Base-by-base conservation (phyloP, 2,113 vertebrate species). In the Rhipidura dahli region DNA sequence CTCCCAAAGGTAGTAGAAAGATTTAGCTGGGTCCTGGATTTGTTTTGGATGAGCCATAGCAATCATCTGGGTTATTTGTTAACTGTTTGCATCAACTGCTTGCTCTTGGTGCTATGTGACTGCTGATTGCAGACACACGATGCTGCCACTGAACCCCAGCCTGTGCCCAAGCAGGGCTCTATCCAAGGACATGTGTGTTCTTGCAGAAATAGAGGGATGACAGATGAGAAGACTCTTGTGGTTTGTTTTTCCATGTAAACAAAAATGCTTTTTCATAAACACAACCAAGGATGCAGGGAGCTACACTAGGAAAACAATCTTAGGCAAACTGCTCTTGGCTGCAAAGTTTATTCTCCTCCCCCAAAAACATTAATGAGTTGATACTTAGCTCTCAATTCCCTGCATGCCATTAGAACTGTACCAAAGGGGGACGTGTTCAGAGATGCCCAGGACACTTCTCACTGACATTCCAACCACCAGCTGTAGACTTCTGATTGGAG, bases 171-270 rank as follows among this genome's bases (percentile, higher is more conserved):
- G 70, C 64, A 91, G 37, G 64, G 45, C 39, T 83, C 60, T 90
- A 70, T 37, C 73, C 51, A 59, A 63, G 82, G 79, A 87, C 57
- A 86, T 81, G 51, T 75, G 80, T 90, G 81, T 68, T 66, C 86
- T 90, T 87, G 61, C 42, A 93, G 82, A 89, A 91, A 88, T 20
- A 85, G 86, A 87, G 40, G 70, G 50, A 93, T 89, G 76, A 93
- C 51, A 87, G 75, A 95, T 70, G 86, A 94, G 77, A 84, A 91
- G 86, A 56, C 82, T 91, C 56, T 39, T 83, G 89, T 66, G 63
- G 92, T 89, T 96, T 95, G 71, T 94, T 97, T 95, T 87, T 79
- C 66, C 53, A 49, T 63, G 45, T 91, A 95, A 95, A 96, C 84
- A 91, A 87, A 97, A 87, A 86, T 87, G 78, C 13, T 69, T 96